Conservation (phyloP, 2,888 invertebrate genomes). For the Lithophane leautieri region DNA sequence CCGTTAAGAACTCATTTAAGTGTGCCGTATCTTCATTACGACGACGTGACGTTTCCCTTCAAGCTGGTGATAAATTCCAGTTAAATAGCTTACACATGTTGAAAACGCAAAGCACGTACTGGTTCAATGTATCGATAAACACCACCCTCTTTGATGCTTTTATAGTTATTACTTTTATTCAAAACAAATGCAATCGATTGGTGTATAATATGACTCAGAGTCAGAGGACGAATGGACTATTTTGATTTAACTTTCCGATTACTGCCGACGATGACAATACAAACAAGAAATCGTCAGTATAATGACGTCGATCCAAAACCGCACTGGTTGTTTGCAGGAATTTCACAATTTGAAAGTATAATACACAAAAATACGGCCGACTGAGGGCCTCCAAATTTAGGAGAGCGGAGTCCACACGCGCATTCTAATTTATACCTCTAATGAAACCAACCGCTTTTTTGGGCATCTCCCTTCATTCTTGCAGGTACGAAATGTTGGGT, state of each 20-base stretch:
- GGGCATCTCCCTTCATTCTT: constrained; percentile 76
- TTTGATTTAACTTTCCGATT: constrained; percentile 60
- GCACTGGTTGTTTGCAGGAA: constrained; percentile 73
- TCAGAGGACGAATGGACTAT: constrained; percentile 37
- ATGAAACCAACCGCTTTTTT: constrained; percentile 84
- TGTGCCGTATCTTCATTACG: constrained; percentile 55
- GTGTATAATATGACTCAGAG: constrained; percentile 11
- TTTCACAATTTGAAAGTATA: constrained; percentile 87
- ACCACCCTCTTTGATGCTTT: constrained; percentile 30
- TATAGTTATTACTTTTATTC: constrained; percentile 54
- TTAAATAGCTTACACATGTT: constrained; percentile 63
- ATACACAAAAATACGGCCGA: constrained; percentile 79
- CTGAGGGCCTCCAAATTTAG: constrained; percentile 76
- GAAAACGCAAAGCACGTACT: constrained; percentile 54
- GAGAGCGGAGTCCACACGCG: constrained; percentile 75
- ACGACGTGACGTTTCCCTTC: constrained; percentile 52
- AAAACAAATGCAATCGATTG: constrained; percentile 52
- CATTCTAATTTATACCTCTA: constrained; percentile 86
- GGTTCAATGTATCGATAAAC: constrained; percentile 55
- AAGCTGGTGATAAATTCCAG: constrained; percentile 58
- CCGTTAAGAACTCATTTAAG: constrained; percentile 62
- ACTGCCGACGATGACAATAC: constrained; percentile 50
- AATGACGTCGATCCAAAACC: constrained; percentile 79
- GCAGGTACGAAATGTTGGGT: constrained; percentile 76
- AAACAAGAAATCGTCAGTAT: constrained; percentile 77